Conservation (phyloP, 2,888 invertebrate species). For the Oegoconia quadripuncta region DNA sequence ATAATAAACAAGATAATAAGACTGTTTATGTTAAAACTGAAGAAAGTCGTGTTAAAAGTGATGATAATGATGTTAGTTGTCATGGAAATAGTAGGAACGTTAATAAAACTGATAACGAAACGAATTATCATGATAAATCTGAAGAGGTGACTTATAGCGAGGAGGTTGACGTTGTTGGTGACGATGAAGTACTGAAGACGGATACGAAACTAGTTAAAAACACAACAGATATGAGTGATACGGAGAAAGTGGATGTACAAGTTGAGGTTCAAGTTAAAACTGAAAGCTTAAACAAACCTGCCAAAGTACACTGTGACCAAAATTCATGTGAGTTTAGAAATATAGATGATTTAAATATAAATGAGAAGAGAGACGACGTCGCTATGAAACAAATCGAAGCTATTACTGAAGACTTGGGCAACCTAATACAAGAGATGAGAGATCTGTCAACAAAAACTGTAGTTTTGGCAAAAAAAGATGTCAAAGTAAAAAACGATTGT, state of each 20-base stretch:
- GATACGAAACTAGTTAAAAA: slow-evolving; percentile 48
- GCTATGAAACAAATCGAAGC: slow-evolving; percentile 59
- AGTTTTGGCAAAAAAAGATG: slow-evolving; percentile 21
- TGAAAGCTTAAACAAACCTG: slow-evolving; percentile 29
- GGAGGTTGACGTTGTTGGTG: slow-evolving; percentile 29
- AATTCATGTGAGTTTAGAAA: slow-evolving; percentile 30
- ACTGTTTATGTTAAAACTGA: slow-evolving; percentile 11
- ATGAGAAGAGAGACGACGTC: slow-evolving; percentile 34
- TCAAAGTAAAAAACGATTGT: slow-evolving; percentile 32
- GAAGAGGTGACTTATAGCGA: slow-evolving; percentile 45
- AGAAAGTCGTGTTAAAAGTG: slow-evolving; percentile 15
- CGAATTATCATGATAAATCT: slow-evolving; percentile 37
- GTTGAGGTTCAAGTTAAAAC: slow-evolving; percentile 42
- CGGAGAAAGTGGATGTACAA: slow-evolving; percentile 39
- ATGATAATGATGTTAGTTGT: slow-evolving; percentile 1
- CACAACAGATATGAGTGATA: slow-evolving; percentile 38
- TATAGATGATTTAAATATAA: slow-evolving; percentile 30
- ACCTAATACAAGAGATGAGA: slow-evolving; percentile 61
- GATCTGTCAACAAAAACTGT: slow-evolving; percentile 45
- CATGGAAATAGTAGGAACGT: slow-evolving; percentile 36
- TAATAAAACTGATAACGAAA: slow-evolving; percentile 30
- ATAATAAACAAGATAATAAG: slow-evolving; percentile 3
- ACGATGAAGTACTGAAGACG: slow-evolving; percentile 36
- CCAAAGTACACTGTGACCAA: slow-evolving; percentile 44
- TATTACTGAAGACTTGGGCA: slow-evolving; percentile 62